These are phyloP conservation scores for Damaliscus lunatus DNA, from an alignment of 2,113 vertebrate genomes.

Conservation along the genomic window DNA sequence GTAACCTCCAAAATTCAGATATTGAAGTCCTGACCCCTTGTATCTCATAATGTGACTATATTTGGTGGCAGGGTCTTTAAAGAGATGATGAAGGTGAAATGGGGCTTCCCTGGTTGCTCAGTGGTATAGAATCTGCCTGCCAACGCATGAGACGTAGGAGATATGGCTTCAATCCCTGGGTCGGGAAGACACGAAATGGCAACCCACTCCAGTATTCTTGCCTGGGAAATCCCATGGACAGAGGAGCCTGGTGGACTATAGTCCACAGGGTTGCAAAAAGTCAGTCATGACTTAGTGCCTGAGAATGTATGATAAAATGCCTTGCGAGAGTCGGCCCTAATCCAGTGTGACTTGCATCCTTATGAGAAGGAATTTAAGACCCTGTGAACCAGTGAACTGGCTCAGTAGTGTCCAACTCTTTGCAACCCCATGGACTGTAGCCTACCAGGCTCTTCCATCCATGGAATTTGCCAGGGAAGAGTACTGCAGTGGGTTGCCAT, in stretches of 20 bases:
- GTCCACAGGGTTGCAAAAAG: neutral
- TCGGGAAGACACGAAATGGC: neutral
- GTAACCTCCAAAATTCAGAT: neutral
- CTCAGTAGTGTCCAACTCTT: rapidly evolving
- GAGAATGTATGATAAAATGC: neutral
- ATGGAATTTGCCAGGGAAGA: neutral
- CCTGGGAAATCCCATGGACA: neutral
- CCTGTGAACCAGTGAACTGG: neutral
- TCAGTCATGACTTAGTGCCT: neutral
- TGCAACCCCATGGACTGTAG: neutral
- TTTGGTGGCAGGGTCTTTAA: neutral
- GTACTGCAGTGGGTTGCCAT: neutral
- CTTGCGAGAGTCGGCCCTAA: neutral
- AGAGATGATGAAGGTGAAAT: neutral
- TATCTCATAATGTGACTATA: neutral
- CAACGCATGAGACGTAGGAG: neutral
- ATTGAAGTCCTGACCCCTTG: neutral
- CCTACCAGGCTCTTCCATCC: neutral
- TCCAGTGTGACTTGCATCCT: neutral
- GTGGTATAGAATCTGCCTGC: neutral
- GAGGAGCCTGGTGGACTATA: neutral
- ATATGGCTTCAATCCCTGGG: neutral
- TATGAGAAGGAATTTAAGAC: neutral
- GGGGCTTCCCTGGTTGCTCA: neutral
- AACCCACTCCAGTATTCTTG: neutral